Base-by-base conservation (phyloP, 2,888 invertebrate genomes). In the Iphiclides podalirius region DNA sequence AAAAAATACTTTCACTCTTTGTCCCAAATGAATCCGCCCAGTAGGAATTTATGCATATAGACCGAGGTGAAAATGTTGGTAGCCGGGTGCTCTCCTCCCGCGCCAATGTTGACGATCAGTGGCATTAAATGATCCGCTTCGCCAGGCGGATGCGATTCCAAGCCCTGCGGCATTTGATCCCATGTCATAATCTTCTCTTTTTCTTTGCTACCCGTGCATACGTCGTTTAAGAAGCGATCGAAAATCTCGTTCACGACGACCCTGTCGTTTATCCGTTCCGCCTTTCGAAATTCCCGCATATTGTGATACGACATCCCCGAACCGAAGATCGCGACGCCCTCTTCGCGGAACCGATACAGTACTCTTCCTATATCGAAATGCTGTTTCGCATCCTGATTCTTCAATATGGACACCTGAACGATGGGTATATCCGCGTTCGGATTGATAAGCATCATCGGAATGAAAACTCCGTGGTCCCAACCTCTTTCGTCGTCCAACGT, bases 381-480 rank as follows among this genome's bases (percentile, higher is more conserved):
- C 2, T 64, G 55, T 0, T 51, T 43, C 0, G 75, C 66, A 20
- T 71, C 54, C 54, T 76, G 75, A 14, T 64, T 74, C 16, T 61
- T 61, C 9, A 75, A 50, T 37, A 76, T 63, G 0, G 75, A 75
- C 16, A 76, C 49, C 57, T 76, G 76, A 1, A 76, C 50, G 4
- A 76, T 64, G 0, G 76, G 75, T 12, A 76, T 67, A 15, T 75
- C 59, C 0, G 75, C 74, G n/a, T 53, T 54, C 0, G 76, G 74
- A n/a, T 73, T 66, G 0, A 75, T 68, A 7, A 76, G 40, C 66
- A 76, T 67, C 76, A 76, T 75, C 0, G 76, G 76, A 49, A 76
- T 67, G 26, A 75, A 76, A 1, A 73, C 70, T 55, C 76, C 76
- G 33, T 76, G 76, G 57, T 76, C 76, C 76, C 76, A 76, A 20